Evolutionary conservation across 2,113 vertebrate genomes (phyloP).

Genomic region (Aphelocoma coerulescens): DNA sequence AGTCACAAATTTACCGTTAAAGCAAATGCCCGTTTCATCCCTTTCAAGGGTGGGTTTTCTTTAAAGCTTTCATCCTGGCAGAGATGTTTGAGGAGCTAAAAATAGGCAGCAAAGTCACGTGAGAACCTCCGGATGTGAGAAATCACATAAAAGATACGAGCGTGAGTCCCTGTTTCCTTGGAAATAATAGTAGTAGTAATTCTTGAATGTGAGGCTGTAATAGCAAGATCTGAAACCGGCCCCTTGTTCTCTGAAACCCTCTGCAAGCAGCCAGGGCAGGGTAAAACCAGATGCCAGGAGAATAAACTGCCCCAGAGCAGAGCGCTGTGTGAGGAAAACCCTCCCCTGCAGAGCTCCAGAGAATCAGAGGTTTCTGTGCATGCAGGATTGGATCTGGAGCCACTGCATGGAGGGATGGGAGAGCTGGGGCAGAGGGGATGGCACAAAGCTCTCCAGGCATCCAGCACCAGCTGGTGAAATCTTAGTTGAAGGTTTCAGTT

Average conservation of each 20-base stretch:
- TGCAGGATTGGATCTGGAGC: background rate
- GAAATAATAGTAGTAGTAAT: constrained; percentile 72
- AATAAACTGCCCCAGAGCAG: background rate
- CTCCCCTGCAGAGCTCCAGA: background rate
- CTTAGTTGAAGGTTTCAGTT: background rate
- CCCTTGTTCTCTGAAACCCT: background rate
- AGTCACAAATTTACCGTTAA: background rate
- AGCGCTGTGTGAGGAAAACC: rapidly evolving
- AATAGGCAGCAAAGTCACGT: constrained; percentile 67
- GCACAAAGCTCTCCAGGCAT: background rate
- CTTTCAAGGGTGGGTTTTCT: constrained; percentile 42
- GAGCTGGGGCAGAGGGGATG: background rate
- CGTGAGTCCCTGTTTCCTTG: constrained; percentile 65
- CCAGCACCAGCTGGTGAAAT: rapidly evolving
- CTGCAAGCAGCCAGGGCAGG: background rate
- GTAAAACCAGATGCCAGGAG: background rate
- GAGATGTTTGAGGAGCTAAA: constrained; percentile 68
- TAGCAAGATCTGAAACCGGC: background rate
- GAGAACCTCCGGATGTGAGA: constrained; percentile 64
- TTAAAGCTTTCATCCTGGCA: constrained; percentile 55
- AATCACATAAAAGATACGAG: constrained; percentile 65
- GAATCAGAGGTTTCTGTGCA: background rate
- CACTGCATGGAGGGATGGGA: rapidly evolving
- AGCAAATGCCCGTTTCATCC: constrained; percentile 12
- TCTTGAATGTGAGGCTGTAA: constrained; percentile 21